Conservation (phyloP, 2,888 invertebrate species). For the Noctua pronuba region DNA sequence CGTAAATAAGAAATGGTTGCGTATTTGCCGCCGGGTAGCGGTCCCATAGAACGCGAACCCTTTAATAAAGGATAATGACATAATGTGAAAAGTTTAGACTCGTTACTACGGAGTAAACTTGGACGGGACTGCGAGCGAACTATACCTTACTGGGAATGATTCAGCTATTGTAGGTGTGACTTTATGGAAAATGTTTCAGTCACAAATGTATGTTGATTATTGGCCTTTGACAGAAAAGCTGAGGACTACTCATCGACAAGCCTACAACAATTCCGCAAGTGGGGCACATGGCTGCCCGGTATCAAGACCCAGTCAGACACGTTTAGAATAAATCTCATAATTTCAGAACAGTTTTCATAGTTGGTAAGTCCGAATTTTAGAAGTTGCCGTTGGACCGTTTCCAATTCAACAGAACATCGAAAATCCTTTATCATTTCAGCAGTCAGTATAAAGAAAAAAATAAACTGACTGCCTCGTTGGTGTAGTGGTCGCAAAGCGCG, state of each 20-base stretch:
- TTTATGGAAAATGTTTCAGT: neutral
- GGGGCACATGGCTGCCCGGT: neutral
- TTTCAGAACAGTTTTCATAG: neutral
- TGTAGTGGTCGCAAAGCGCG: no score
- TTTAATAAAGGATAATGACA: conserved; percentile 59
- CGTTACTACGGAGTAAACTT: conserved; percentile 36
- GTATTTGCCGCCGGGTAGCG: conserved; percentile 18
- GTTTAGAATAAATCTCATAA: rapidly evolving
- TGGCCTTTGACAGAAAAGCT: neutral
- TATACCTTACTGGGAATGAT: conserved; percentile 25
- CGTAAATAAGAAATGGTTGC: conserved; percentile 14
- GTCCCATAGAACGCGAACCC: conserved; percentile 58
- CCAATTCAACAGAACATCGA: neutral
- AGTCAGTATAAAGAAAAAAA: no score
- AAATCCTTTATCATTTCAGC: neutral
- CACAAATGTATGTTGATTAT: neutral
- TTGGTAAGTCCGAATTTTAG: neutral
- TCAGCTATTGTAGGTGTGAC: neutral
- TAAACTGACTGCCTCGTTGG: no score
- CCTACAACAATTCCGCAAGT: neutral
- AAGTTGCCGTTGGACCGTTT: neutral
- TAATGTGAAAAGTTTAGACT: conserved; percentile 59
- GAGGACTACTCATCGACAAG: neutral
- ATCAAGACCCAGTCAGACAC: neutral
- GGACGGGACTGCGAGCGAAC: conserved; percentile 16